phyloP scores from a whole-genome alignment of 2,888 invertebrate genomes.

The Drosophila percnosoma region DNA sequence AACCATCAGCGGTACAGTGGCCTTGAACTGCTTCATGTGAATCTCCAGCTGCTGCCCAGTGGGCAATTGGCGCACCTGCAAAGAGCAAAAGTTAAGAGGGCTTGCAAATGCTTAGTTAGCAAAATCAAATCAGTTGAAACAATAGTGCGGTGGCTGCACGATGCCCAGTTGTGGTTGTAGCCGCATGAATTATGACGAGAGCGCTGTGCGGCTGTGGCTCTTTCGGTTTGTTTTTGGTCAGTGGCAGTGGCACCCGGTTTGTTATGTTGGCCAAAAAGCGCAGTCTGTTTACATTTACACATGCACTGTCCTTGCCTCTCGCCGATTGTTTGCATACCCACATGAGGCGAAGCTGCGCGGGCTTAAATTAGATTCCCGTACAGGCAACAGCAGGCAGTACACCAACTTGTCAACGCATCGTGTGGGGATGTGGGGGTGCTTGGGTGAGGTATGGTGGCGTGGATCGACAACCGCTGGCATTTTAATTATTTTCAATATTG shows the following conservation, averaged over 20 bases:
- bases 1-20: constrained; percentile 94
- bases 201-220: constrained; percentile 53
- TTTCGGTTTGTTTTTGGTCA: constrained; percentile 55
- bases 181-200: constrained; percentile 71
- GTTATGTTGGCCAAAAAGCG: constrained; percentile 62
- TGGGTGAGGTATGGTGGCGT: background rate
- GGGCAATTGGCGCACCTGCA: constrained; percentile 85
- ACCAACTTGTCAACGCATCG: constrained; percentile 62
- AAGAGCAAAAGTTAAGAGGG: background rate
- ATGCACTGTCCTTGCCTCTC: constrained; percentile 15
- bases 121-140: constrained; percentile 77
- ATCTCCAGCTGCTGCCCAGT: constrained; percentile 90
- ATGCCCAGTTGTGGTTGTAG: constrained; percentile 50
- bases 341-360: constrained; percentile 39
- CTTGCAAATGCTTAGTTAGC: constrained; percentile 64
- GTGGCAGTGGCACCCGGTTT: constrained; percentile 14
- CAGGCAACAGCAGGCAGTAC: constrained; percentile 28
- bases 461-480: constrained; percentile 62
- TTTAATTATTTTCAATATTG: constrained; percentile 82
- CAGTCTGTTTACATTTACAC: constrained; percentile 66
- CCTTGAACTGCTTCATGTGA: constrained; percentile 95
- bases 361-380: constrained; percentile 69
- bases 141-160: constrained; percentile 67
- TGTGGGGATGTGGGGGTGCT: background rate
- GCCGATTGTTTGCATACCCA: constrained; percentile 64